Evolutionary conservation across 1,140 invertebrate species (phyloP).

Genomic region (Tetragonula clypearis): DNA sequence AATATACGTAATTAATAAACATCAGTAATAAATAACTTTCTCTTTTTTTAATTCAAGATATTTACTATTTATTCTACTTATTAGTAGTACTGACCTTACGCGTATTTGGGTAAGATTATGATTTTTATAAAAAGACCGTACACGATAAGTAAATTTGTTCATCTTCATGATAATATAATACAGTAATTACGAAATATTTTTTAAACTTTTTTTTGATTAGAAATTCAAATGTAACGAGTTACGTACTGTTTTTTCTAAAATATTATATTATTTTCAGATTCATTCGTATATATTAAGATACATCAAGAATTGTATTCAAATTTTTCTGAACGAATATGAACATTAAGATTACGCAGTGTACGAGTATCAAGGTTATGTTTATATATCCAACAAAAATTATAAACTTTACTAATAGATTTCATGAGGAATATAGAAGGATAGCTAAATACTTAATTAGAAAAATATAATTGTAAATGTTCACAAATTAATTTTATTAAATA

Average conservation of each 20-base stretch:
- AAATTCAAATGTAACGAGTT: not conserved
- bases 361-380: too few species aligned
- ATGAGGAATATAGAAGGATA: too few species aligned
- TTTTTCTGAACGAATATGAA: not conserved
- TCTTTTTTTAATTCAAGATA: not conserved
- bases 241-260: not conserved
- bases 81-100: not conserved
- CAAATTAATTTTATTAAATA: too few species aligned
- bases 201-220: too few species aligned
- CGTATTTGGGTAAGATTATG: not conserved
- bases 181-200: not conserved
- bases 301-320: not conserved
- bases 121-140: not conserved
- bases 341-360: too few species aligned
- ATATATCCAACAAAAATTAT: too few species aligned
- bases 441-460: too few species aligned
- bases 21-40: not conserved
- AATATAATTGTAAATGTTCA: too few species aligned
- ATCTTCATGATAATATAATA: not conserved
- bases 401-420: too few species aligned
- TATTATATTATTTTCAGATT: not conserved
- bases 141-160: constrained; percentile 6
- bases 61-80: too few species aligned
- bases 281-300: not conserved
- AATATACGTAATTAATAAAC: not conserved